These are phyloP conservation scores for Acipenser ruthenus DNA, from an alignment of 2,797 vertebrate species.

Conservation along the genomic window DNA sequence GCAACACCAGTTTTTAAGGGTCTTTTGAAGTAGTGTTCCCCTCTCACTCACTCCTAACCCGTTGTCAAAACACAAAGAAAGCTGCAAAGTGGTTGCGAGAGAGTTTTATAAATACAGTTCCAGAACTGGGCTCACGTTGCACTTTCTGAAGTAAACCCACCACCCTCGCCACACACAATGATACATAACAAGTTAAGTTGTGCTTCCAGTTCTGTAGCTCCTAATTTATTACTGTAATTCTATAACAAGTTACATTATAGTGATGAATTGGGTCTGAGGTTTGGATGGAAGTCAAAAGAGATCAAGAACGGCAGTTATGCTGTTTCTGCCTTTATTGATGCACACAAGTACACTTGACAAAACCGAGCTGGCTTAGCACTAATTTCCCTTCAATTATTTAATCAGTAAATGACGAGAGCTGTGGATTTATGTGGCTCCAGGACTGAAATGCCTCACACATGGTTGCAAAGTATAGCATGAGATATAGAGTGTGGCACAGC, in stretches of 20 bases:
- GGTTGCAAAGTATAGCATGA: constrained; percentile 13
- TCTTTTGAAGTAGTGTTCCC: no score
- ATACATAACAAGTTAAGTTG: constrained; percentile 37
- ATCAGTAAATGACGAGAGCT: constrained; percentile 13
- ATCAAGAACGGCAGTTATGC: constrained; percentile 23
- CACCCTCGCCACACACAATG: constrained; percentile 54
- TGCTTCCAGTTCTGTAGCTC: constrained; percentile 27
- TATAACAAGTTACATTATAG: constrained; percentile 51
- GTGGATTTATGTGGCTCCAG: constrained; percentile 27
- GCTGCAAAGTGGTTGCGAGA: no score
- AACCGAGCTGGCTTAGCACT: constrained; percentile 31
- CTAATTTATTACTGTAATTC: constrained; percentile 20
- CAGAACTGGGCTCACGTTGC: no score
- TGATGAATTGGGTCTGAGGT: constrained; percentile 49
- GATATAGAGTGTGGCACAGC: no score
- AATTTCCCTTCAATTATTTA: constrained; percentile 24
- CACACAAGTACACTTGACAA: constrained; percentile 46
- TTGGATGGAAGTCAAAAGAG: constrained; percentile 29
- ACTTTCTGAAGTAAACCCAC: constrained; percentile 15
- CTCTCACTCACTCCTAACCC: no score
- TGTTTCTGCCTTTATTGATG: constrained; percentile 48
- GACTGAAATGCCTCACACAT: constrained; percentile 20
- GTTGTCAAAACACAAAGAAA: no score
- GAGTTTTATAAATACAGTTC: no score
- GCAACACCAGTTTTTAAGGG: no score